phyloP scores from a whole-genome alignment of 2,113 vertebrate species.

The Zosterops hypoxanthus region DNA sequence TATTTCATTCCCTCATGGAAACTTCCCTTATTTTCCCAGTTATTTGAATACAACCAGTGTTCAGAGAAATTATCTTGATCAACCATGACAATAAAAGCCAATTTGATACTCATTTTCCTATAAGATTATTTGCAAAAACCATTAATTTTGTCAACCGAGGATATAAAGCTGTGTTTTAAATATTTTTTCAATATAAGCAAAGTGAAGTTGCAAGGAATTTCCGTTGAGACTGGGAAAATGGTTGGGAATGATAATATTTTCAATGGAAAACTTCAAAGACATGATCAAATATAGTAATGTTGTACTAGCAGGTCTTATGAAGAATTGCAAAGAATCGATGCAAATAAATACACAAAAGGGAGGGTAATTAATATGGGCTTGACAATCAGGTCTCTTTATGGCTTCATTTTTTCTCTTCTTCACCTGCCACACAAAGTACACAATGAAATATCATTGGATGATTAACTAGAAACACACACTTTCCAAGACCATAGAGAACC shows the following conservation, averaged over 20 bases:
- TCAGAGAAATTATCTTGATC: background rate
- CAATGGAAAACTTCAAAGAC: background rate
- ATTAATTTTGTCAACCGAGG: background rate
- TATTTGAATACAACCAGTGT: background rate
- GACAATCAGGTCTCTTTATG: background rate
- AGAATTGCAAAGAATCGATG: background rate
- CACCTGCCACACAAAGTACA: background rate
- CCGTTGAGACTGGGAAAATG: background rate
- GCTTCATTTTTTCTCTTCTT: background rate
- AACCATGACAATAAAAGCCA: background rate
- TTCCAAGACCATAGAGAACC: background rate
- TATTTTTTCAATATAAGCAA: background rate
- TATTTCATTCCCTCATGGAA: background rate
- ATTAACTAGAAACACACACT: background rate
- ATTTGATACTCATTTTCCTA: background rate
- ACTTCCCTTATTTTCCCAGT: background rate
- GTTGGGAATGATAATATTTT: background rate
- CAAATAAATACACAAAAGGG: background rate
- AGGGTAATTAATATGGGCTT: background rate
- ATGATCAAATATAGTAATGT: background rate
- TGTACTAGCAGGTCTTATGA: background rate
- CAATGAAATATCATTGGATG: background rate
- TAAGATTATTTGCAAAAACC: background rate
- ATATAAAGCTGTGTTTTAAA: background rate
- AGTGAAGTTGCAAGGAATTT: background rate